Evolutionary conservation across 2,113 vertebrate genomes (phyloP).

Genomic region (Recurvirostra avosetta): DNA sequence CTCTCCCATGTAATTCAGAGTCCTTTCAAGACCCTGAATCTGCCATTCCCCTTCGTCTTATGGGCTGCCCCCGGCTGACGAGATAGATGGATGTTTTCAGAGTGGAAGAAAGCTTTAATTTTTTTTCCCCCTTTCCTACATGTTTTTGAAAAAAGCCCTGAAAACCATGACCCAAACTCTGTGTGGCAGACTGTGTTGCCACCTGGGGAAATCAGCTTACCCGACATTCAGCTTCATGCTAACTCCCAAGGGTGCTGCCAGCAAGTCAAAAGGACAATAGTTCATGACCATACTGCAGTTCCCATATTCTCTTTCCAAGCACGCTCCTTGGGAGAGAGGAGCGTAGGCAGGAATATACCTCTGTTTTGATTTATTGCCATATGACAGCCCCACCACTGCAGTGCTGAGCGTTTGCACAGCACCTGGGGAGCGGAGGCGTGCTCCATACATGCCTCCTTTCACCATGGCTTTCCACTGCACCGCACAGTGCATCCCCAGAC

Average conservation of each 20-base stretch:
- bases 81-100: not conserved
- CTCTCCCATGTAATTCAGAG: not conserved
- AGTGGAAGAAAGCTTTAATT: not conserved
- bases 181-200: not conserved
- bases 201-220: not conserved
- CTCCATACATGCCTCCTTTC: accelerated
- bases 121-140: not conserved
- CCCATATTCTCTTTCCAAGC: not conserved
- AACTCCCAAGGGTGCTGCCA: not conserved
- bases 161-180: not conserved
- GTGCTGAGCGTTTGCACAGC: accelerated
- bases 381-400: not conserved
- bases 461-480: not conserved
- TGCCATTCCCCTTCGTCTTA: not conserved
- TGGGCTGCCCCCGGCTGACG: not conserved
- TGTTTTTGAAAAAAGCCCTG: not conserved
- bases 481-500: not conserved
- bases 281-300: not conserved
- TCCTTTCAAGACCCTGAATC: not conserved
- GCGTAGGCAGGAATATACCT: not conserved
- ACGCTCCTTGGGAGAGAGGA: accelerated
- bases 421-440: accelerated
- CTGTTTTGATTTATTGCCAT: not conserved
- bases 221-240: not conserved
- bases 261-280: not conserved